phyloP scores from a whole-genome alignment of 2,888 invertebrate genomes.

The Sepioteuthis lessoniana region DNA sequence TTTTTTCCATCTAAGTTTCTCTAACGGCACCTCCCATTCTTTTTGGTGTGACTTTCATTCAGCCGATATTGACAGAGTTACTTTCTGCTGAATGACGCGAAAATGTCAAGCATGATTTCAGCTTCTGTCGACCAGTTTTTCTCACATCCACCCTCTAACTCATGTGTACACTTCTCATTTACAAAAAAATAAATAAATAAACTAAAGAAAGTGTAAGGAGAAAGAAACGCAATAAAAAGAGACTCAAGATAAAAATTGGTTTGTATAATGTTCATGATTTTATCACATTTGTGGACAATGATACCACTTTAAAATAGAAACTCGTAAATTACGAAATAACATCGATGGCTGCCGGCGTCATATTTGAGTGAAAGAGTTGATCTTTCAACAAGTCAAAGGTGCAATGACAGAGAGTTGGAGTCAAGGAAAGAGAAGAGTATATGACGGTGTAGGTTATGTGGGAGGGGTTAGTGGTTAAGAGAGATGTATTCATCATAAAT shows the following conservation, averaged over 20 bases:
- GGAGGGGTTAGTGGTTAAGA: not conserved
- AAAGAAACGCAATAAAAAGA: not conserved
- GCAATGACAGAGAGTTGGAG: not conserved
- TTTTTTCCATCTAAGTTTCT: not conserved
- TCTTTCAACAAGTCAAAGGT: not conserved
- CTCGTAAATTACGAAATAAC: conserved; percentile 15
- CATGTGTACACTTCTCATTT: not conserved
- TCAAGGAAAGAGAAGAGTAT: not conserved
- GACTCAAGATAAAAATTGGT: not conserved
- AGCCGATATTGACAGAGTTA: not conserved
- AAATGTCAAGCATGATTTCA: conserved; percentile 33
- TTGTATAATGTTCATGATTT: conserved; percentile 23
- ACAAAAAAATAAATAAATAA: not conserved
- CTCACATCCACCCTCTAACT: not conserved
- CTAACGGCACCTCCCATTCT: not conserved
- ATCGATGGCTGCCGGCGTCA: not conserved
- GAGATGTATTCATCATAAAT: not conserved
- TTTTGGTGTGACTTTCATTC: not conserved
- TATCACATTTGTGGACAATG: not conserved
- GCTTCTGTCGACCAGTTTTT: not conserved
- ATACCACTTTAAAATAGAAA: conserved; percentile 33
- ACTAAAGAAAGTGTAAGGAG: not conserved
- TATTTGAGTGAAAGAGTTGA: not conserved
- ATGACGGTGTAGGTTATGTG: not conserved
- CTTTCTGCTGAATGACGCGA: not conserved